Percentiles rank a stretch among this genome's conserved stretches.
Conservation (phyloP, 2,113 vertebrate species). For the Tauraco erythrolophus region DNA sequence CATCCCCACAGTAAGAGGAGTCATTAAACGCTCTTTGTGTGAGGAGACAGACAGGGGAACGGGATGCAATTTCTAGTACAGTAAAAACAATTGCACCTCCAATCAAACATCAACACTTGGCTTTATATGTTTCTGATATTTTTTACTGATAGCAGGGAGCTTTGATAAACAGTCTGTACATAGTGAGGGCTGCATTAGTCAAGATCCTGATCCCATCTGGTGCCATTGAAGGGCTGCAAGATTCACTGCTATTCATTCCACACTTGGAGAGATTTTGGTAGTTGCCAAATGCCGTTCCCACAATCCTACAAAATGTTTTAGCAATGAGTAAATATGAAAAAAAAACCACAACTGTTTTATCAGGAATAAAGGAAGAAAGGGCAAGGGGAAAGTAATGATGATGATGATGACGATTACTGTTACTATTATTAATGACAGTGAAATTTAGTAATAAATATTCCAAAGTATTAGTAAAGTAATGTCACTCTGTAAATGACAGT, state of each 20-base stretch:
- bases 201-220: not conserved
- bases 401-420: not conserved
- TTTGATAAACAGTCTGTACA: not conserved
- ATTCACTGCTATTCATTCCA: not conserved
- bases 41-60: not conserved
- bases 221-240: not conserved
- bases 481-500: not conserved
- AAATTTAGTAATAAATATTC: not conserved
- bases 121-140: not conserved
- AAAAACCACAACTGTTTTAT: not conserved
- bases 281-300: not conserved
- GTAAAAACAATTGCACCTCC: not conserved
- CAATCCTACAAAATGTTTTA: not conserved
- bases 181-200: not conserved
- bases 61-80: not conserved
- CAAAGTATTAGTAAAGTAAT: not conserved
- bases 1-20: not conserved
- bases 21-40: not conserved
- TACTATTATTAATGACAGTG: not conserved
- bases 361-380: not conserved
- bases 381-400: not conserved
- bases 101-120: not conserved
- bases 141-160: not conserved
- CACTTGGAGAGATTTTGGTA: not conserved
- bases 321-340: not conserved